A percentile compares a stretch with the other conserved stretches of the same genome.
Evolutionary conservation across 2,797 vertebrate genomes (phyloP).

Genomic region (Acrossocheilus fasciatus): DNA sequence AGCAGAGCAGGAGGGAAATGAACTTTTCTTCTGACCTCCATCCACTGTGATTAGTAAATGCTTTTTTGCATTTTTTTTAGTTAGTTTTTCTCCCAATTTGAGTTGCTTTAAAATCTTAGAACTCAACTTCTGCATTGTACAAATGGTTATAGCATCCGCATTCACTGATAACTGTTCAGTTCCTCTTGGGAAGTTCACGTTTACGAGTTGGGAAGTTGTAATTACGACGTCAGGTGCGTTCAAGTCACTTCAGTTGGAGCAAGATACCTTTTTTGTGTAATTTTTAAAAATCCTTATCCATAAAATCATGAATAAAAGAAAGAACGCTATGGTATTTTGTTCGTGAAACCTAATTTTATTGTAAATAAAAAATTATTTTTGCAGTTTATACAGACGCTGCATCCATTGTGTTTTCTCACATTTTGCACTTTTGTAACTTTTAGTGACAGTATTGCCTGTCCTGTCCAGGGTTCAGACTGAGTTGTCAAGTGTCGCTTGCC

Average conservation of each 20-base stretch:
- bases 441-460: too few species aligned
- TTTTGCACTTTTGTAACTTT: slow-evolving; percentile 18
- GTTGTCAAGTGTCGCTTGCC: not conserved
- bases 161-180: not conserved
- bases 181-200: not conserved
- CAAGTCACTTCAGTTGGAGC: not conserved
- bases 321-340: not conserved
- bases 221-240: not conserved
- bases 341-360: not conserved
- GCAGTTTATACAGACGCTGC: not conserved
- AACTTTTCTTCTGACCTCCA: not conserved
- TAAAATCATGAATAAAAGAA: not conserved
- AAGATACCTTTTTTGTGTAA: not conserved
- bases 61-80: not conserved
- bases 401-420: not conserved
- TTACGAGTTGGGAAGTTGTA: not conserved
- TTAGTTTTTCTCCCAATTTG: not conserved
- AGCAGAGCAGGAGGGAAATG: slow-evolving; percentile 13
- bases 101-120: not conserved
- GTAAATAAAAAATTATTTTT: not conserved
- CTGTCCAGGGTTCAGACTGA: not conserved
- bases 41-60: not conserved
- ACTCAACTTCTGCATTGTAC: not conserved
- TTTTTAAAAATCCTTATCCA: not conserved
- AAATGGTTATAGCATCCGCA: not conserved